Evolutionary conservation across 2,888 invertebrate genomes (phyloP).

Genomic region (Drosophila niveifrons): DNA sequence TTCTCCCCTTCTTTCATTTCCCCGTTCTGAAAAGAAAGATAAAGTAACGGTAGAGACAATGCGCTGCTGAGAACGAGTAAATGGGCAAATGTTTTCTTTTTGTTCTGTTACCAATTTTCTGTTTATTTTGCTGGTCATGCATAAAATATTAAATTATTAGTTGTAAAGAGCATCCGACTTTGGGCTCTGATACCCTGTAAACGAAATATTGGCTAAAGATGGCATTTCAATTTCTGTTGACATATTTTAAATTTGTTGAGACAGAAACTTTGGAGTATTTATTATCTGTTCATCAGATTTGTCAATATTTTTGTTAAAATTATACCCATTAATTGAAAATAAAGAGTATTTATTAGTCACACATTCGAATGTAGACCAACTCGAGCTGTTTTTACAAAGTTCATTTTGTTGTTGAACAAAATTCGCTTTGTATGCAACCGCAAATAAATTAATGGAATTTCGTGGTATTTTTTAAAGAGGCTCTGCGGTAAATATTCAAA

Average conservation of each 20-base stretch:
- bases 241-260: background rate
- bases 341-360: constrained; percentile 1
- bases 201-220: background rate
- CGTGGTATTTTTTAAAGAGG: constrained; percentile 46
- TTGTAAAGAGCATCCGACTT: constrained; percentile 52
- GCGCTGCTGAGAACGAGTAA: constrained; percentile 33
- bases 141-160: constrained; percentile 81
- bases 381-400: constrained; percentile 18
- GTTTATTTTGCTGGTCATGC: constrained; percentile 80
- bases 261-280: background rate
- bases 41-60: constrained; percentile 58
- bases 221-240: background rate
- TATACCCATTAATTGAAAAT: background rate
- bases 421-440: constrained; percentile 42
- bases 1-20: background rate
- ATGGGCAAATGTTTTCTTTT: constrained; percentile 54
- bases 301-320: background rate
- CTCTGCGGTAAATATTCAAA: constrained; percentile 27
- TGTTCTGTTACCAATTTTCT: constrained; percentile 60
- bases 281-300: background rate
- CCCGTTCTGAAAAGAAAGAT: background rate
- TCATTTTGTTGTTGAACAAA: constrained; percentile 37
- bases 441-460: constrained; percentile 60
- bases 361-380: background rate
- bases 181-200: constrained; percentile 19